A percentile compares a stretch with the other conserved stretches of the same genome.
Evolutionary conservation across 2,888 invertebrate species (phyloP).

Genomic region (Luperina testacea): DNA sequence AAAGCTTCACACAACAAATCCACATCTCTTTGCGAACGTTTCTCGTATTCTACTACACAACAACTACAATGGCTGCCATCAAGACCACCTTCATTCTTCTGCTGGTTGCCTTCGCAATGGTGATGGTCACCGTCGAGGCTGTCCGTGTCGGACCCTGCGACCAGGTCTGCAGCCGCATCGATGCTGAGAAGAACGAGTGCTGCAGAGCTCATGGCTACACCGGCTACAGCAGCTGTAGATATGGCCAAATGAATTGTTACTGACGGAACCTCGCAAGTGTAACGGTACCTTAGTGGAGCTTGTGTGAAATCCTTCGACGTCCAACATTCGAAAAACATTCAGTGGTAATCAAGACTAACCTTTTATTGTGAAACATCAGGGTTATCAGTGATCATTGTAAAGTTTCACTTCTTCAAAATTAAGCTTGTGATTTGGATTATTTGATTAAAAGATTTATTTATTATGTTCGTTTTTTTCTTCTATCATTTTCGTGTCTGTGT

Average conservation of each 20-base stretch:
- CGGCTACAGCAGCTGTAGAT: neutral
- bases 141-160: conserved; percentile 29
- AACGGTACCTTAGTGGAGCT: conserved; percentile 27
- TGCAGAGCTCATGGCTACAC: conserved; percentile 32
- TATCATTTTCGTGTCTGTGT: neutral
- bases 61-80: conserved; percentile 33
- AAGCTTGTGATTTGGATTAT: conserved; percentile 3
- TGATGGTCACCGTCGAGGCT: conserved; percentile 37
- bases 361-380: neutral
- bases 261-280: conserved; percentile 14
- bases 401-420: conserved; percentile 6
- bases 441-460: conserved; percentile 5
- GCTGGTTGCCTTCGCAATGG: conserved; percentile 46
- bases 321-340: neutral
- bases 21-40: neutral
- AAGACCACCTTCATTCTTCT: conserved; percentile 37
- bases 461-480: neutral
- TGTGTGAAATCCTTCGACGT: neutral
- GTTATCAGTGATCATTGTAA: neutral
- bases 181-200: conserved; percentile 29
- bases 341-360: neutral
- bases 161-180: conserved; percentile 30
- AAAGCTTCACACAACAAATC: conserved; percentile 1
- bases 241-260: neutral
- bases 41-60: conserved; percentile 4